phyloP scores from a whole-genome alignment of 2,888 invertebrate species.

The Crepidodera aurea region DNA sequence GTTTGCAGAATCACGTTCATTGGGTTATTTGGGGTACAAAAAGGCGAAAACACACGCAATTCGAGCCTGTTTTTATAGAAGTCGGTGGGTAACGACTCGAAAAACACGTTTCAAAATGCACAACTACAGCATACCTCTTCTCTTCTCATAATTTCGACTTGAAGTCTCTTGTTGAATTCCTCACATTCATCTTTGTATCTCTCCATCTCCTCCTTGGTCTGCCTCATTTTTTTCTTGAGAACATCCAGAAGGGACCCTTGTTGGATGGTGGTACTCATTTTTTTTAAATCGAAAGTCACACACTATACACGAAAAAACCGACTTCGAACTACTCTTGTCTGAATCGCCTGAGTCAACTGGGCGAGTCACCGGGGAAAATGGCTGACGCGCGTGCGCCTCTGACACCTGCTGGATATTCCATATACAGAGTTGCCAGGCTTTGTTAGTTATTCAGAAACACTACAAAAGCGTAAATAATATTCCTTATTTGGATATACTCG shows the following conservation, averaged over 20 bases:
- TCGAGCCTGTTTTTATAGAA: constrained; percentile 3
- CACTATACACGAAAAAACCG: constrained; percentile 30
- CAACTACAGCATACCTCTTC: constrained; percentile 81
- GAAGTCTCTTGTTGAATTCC: constrained; percentile 93
- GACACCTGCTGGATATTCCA: constrained; percentile 48
- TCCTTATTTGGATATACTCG: no score
- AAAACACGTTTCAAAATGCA: constrained; percentile 27
- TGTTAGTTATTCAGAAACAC: not conserved
- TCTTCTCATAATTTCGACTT: constrained; percentile 94
- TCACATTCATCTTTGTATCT: constrained; percentile 98
- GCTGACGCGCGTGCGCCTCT: constrained; percentile 56
- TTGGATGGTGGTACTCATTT: constrained; percentile 88
- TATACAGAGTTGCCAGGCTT: constrained; percentile 14
- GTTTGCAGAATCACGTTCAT: not conserved
- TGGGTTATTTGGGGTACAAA: constrained; percentile 2
- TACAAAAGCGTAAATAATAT: no score
- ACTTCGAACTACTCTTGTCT: constrained; percentile 26
- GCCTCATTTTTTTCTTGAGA: constrained; percentile 99
- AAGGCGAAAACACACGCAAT: constrained; percentile 1
- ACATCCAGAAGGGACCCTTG: constrained; percentile 95
- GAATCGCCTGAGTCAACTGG: constrained; percentile 53
- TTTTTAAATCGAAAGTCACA: constrained; percentile 43
- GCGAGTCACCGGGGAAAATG: constrained; percentile 61
- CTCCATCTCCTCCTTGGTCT: constrained; percentile 99
- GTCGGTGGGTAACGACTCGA: constrained; percentile 13